Conservation (phyloP, 2,113 vertebrate genomes). For the Onychostruthus taczanowskii region DNA sequence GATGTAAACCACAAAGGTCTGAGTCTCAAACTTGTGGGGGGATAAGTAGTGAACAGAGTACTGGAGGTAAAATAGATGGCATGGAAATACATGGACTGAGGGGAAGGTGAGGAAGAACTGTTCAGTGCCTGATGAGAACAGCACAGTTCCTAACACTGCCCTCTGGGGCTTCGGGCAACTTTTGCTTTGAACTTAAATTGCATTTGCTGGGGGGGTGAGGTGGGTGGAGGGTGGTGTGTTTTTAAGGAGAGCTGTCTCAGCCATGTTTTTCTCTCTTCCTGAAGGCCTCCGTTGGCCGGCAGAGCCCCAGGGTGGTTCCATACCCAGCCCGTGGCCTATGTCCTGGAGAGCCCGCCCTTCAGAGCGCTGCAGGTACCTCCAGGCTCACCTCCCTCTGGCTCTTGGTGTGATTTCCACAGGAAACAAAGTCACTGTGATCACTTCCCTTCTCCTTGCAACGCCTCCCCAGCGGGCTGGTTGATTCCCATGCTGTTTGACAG, state of each 20-base stretch:
- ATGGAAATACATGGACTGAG: background rate
- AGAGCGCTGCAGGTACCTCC: slow-evolving; percentile 72
- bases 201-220: background rate
- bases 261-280: background rate
- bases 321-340: slow-evolving; percentile 66
- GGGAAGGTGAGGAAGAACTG: background rate
- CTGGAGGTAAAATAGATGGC: background rate
- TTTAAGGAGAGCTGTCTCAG: background rate
- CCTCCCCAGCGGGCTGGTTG: background rate
- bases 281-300: slow-evolving; percentile 75
- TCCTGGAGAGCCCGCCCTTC: slow-evolving; percentile 65
- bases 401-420: background rate
- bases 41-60: background rate
- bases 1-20: background rate
- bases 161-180: background rate
- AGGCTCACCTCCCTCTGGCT: background rate
- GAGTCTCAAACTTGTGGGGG: background rate
- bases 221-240: background rate
- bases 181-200: background rate
- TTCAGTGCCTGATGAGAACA: background rate
- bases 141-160: background rate
- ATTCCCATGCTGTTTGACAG: background rate
- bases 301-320: slow-evolving; percentile 66
- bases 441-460: background rate
- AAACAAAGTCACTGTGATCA: background rate